Evolutionary conservation across 1,140 invertebrate genomes (phyloP), one percentile per base, ranked within the genome.

Genomic region (Drosophila oshimai): DNA sequence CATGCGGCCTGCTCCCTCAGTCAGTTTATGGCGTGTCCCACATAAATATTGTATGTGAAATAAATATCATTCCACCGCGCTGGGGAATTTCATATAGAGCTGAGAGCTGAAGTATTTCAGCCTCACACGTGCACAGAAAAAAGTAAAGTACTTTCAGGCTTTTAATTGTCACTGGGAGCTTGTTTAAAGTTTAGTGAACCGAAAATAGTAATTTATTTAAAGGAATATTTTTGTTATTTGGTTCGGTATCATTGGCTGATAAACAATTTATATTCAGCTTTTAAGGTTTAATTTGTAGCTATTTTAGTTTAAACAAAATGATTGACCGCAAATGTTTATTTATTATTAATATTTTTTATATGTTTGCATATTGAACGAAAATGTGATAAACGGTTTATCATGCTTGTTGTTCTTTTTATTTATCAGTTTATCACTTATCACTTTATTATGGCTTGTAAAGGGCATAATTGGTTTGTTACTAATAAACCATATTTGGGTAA

Each of bases 1-100:
- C 62, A 50, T 26, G 26, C 45, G 26, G 60, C 60, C 60, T 28
- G 60, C 44, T 67, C 9, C 62, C 60, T 50, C 34, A 41, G 58
- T 20, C 42, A 50, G 45, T 70, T 71, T 45, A 71, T 60, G 65
- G 53, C 68, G 53, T 42, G 37, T 71, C 37, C 45, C 68, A 71
- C 54, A 71, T 72, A 72, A 72, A 71, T 71, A 61, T 61, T 71
- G 36, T 71, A 71, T 72, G 46, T 50, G 68, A 72, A 72, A 72
- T 72, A 72, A 72, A 72, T 72, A 72, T 71, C 39, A 72, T 71
- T 22, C 41, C 36, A 26, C 15, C 26, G 26, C 44, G 6, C 22
- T 6, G 7, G 42, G 34, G 41, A 39, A 45, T 71, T 37, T 42
- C 34, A 45, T 65, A 31, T 9, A 15, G 18, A 18, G 34, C 26